Base-by-base conservation (phyloP, 2,888 invertebrate species). In the Thyatira batis region DNA sequence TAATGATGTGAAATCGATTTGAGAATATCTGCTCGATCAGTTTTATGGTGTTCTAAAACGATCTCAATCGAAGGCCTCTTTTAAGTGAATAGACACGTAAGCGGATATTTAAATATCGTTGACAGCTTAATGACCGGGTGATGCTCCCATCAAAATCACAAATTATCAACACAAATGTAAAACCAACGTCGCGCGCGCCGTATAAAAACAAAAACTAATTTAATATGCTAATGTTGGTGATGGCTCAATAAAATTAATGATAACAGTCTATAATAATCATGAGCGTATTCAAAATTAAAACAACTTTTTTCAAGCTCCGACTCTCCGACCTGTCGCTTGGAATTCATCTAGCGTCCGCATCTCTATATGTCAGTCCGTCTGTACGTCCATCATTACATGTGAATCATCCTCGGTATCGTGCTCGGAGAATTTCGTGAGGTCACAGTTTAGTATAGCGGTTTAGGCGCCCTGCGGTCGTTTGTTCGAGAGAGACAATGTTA, bases 371-470 rank as follows among this genome's bases (percentile, higher is more conserved):
- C 85, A 82, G 83, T 60, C 65, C 62, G 70, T 80, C 76, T 73
- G 78, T 82, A 73, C 74, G 80, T 84, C 85, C 85, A 74, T 89
- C 87, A 88, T 89, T 89, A 86, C 73, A 84, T 79, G 82, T 89
- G 89, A 90, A 87, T 89, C 90, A 89, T 82, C 83, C 77, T 70
- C 77, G 67, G 83, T 85, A 88, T 85, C 88, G 88, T 87, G 88
- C 86, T 72, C 65, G 70, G 83, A 85, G 88, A 85, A 89, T 91
- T 91, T 91, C 90, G 91, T 90, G 90, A 90, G 91, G 91, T 91
- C 90, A 90, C 88, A 91, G 91, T 89, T 89, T 90, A 89, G 82
- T 89, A 85, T 91, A 90, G 90, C 91, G 91, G 91, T 89, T 84
- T 85, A 83, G 84, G 87, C 85, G 90, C 88, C 88, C 90, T 86